These are phyloP conservation scores for Papilio machaon DNA, from an alignment of 1,140 invertebrate genomes.

Conservation along the genomic window DNA sequence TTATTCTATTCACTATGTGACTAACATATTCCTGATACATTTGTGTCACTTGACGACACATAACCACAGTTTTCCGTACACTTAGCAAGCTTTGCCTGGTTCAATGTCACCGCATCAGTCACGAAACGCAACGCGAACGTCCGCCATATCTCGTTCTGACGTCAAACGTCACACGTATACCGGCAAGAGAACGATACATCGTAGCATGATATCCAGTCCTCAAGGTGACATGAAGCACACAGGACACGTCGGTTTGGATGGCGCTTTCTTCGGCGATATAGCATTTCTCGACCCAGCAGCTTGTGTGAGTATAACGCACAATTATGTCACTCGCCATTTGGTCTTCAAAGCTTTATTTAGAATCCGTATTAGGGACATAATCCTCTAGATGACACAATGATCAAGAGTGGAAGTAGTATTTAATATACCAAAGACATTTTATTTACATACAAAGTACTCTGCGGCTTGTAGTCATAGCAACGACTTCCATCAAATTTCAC, in stretches of 20 bases:
- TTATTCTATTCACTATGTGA: slow-evolving; percentile 23
- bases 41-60: slow-evolving; percentile 9
- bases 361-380: too few species aligned
- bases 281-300: slow-evolving; percentile 88
- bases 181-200: slow-evolving; percentile 86
- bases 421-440: too few species aligned
- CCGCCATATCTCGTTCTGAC: slow-evolving; percentile 67
- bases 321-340: neutral
- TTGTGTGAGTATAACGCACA: slow-evolving; percentile 63
- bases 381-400: too few species aligned
- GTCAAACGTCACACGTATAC: slow-evolving; percentile 72
- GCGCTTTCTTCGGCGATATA: slow-evolving; percentile 97
- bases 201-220: slow-evolving; percentile 98
- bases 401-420: too few species aligned
- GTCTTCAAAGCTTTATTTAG: neutral
- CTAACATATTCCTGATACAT: slow-evolving; percentile 25
- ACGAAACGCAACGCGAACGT: slow-evolving; percentile 57
- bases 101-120: slow-evolving; percentile 63
- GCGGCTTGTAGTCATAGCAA: too few species aligned
- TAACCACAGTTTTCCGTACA: slow-evolving; percentile 7
- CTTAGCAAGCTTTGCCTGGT: slow-evolving; percentile 40
- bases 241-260: slow-evolving; percentile 97
- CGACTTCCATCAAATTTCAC: too few species aligned
- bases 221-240: slow-evolving; percentile 99
- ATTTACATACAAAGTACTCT: too few species aligned